phyloP scores from a whole-genome alignment of 2,113 vertebrate species.

The Numenius arquata region DNA sequence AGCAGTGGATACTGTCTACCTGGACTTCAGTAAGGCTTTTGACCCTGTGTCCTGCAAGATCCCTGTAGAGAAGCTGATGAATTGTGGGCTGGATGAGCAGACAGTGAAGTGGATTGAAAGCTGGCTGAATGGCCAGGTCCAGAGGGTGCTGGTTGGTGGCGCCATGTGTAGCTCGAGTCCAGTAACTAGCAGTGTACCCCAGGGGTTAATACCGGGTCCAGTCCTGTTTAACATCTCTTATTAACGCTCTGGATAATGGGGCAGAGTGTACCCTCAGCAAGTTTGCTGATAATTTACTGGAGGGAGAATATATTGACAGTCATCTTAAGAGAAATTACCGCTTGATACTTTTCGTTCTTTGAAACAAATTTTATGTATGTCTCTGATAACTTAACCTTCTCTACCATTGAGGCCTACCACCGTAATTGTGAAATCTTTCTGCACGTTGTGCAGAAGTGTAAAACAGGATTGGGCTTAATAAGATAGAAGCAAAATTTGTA shows the following conservation, averaged over 20 bases:
- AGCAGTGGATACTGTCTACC: background rate
- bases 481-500: background rate
- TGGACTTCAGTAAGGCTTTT: background rate
- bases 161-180: background rate
- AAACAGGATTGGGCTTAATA: background rate
- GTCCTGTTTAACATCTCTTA: background rate
- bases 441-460: background rate
- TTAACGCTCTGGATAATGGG: background rate
- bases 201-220: background rate
- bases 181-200: background rate
- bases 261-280: background rate
- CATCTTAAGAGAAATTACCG: background rate
- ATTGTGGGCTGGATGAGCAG: background rate
- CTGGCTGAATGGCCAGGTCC: background rate
- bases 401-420: background rate
- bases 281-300: background rate
- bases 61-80: background rate
- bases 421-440: background rate
- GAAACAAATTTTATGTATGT: background rate
- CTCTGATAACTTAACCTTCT: background rate
- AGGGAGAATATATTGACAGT: background rate
- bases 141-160: background rate
- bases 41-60: fast-evolving
- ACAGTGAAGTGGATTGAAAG: background rate
- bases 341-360: background rate